Base-by-base conservation (phyloP, 1,140 invertebrate species). In the Drosophila rhopaloa region DNA sequence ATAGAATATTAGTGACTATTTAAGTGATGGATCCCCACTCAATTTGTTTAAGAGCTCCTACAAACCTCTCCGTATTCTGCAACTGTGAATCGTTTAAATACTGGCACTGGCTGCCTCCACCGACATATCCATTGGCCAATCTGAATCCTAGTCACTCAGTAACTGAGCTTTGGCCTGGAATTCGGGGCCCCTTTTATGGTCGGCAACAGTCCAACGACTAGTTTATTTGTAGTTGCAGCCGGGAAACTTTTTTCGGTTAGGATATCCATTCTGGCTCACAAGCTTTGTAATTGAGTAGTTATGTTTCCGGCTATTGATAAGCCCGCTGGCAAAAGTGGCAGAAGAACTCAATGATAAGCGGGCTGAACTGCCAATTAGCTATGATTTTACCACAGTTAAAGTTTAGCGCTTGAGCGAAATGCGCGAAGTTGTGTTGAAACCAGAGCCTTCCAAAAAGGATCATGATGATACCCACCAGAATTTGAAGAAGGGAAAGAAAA, bases 261-360 rank as follows among this genome's bases (percentile, higher is more conserved):
- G 13, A 46, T 40, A 66, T 76, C 67, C 78, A 86, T 86, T 88
- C 82, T 13, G 41, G 35, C 40, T 11, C 48, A 82, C 83, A 79
- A 65, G 43, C 13, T 14, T 29, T 77, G 56, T 83, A 89, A 86
- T 86, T 83, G 76, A 86, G 72, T 83, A 68, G 63, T 89, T 89
- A 73, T 89, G 83, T 80, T 83, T 72, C 19, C 29, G 53, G 40
- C 27, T 35, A 46, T 47, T 51, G 79, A 88, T 88, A 76, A 83
- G 67, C 50, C 19, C 19, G 54, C 24, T 57, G 44, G 54, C 46
- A 77, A 16, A 76, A 66, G 79, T 56, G 65, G 41, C 53, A 53
- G 62, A 32, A 43, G 14, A 11, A 38, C 53, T 37, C 81, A 80
- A 66, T 84, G 76, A 85, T 80, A 79, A 83, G 67, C 53, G 24